Percentiles rank a stretch among this genome's conserved stretches.
Conservation (phyloP, 2,113 vertebrate species). For the Aphyosemion australe region DNA sequence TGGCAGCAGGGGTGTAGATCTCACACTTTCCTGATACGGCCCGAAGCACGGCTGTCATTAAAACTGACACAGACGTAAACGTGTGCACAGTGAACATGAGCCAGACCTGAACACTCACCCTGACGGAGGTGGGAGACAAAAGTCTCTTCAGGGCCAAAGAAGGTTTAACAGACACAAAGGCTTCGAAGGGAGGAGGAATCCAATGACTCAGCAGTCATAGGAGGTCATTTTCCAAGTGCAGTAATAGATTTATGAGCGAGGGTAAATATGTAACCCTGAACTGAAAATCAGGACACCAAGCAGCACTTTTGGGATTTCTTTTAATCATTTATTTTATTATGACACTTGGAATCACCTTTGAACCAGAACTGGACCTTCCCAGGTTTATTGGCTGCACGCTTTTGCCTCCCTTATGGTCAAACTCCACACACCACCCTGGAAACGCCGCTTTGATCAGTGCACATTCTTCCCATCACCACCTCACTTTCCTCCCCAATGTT, state of each 20-base stretch:
- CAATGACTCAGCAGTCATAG: background rate
- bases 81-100: conserved; percentile 25
- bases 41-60: conserved; percentile 44
- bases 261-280: background rate
- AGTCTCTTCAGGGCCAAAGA: background rate
- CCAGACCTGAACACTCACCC: conserved; percentile 18
- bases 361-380: conserved; percentile 2
- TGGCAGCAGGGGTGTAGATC: conserved; percentile 52
- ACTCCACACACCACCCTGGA: conserved; percentile 46
- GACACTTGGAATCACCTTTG: conserved; percentile 25
- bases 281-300: background rate
- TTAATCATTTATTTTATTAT: conserved; percentile 5
- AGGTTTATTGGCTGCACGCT: conserved; percentile 55
- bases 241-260: background rate
- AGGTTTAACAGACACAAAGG: background rate
- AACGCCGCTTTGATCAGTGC: conserved; percentile 64
- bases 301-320: background rate
- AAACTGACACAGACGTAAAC: conserved; percentile 23
- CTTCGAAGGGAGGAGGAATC: background rate
- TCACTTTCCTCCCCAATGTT: conserved; percentile 59
- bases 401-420: too few relatives aligned
- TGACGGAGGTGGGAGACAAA: background rate
- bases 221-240: background rate
- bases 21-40: conserved; percentile 69
- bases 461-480: conserved; percentile 69